A percentile compares a stretch with the other conserved stretches of the same genome.
These are phyloP conservation scores for Zoanthus sociatus DNA, from an alignment of 92 coral and sea anemone species.

Conservation along the genomic window DNA sequence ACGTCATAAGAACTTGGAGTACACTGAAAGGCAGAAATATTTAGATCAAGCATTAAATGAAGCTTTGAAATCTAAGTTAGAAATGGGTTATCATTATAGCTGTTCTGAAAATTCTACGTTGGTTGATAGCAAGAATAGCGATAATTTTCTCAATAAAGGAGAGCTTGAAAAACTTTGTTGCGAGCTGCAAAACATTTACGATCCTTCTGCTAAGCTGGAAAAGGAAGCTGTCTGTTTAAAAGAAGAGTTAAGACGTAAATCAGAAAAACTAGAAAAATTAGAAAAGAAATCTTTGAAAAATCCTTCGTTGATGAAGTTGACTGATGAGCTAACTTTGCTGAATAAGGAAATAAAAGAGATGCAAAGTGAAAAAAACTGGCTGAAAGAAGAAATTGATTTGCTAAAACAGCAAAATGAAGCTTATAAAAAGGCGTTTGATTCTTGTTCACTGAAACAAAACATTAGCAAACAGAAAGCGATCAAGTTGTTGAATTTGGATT, in stretches of 20 bases:
- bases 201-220: not conserved
- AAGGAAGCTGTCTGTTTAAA: not conserved
- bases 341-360: not conserved
- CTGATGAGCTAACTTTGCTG: not conserved
- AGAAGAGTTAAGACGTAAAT: not conserved
- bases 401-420: not conserved
- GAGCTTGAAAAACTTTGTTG: not conserved
- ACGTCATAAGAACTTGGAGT: not conserved
- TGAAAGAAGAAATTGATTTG: not conserved
- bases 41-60: not conserved
- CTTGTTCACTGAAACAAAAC: not conserved
- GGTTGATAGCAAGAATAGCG: not conserved
- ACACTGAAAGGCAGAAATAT: not conserved
- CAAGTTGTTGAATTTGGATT: not conserved
- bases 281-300: not conserved
- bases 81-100: not conserved
- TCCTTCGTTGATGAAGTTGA: not conserved
- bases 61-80: slow-evolving; percentile 8
- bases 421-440: not conserved
- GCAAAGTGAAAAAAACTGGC: not conserved
- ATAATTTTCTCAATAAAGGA: not conserved
- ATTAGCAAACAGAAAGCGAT: not conserved
- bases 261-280: not conserved
- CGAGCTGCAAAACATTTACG: slow-evolving; percentile 3
- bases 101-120: not conserved